Percentiles rank a stretch among this genome's conserved stretches.
Evolutionary conservation across 2,113 vertebrate genomes (phyloP).

Genomic region (Gymnocephalus cernua): DNA sequence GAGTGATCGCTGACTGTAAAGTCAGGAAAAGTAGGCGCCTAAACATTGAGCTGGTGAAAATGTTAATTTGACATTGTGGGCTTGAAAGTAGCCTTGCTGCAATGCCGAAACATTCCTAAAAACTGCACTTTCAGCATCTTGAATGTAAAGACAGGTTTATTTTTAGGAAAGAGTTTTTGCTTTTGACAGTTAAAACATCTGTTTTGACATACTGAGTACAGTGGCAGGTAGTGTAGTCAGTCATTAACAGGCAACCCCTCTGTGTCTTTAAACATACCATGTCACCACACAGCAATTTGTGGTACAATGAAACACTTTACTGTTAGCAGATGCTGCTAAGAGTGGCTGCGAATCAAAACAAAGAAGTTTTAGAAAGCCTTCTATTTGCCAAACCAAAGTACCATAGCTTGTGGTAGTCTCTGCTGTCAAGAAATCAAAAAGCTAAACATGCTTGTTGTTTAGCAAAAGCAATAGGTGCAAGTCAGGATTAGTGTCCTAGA

Average conservation of each 20-base stretch:
- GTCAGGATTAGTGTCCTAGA: conserved; percentile 3
- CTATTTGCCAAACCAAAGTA: neutral
- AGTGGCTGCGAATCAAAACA: neutral
- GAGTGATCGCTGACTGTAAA: neutral
- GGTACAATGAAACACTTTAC: neutral
- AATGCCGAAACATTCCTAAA: neutral
- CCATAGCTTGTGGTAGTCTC: neutral
- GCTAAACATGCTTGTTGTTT: neutral
- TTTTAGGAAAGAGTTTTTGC: neutral
- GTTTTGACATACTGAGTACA: neutral
- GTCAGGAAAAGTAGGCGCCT: neutral
- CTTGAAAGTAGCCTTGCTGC: neutral
- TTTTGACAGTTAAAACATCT: conserved; percentile 1
- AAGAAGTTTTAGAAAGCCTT: neutral
- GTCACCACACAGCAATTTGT: neutral
- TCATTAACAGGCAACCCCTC: neutral
- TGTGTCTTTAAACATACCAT: neutral
- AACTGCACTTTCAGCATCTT: neutral
- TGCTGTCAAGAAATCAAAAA: conserved; percentile 5
- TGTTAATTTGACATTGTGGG: too few species aligned
- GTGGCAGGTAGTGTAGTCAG: neutral
- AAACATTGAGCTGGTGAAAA: neutral
- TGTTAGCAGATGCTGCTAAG: neutral
- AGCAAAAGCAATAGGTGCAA: neutral
- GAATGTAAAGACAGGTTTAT: neutral